phyloP scores from a whole-genome alignment of 1,140 invertebrate species.

The Daktulosphaira vitifoliae region DNA sequence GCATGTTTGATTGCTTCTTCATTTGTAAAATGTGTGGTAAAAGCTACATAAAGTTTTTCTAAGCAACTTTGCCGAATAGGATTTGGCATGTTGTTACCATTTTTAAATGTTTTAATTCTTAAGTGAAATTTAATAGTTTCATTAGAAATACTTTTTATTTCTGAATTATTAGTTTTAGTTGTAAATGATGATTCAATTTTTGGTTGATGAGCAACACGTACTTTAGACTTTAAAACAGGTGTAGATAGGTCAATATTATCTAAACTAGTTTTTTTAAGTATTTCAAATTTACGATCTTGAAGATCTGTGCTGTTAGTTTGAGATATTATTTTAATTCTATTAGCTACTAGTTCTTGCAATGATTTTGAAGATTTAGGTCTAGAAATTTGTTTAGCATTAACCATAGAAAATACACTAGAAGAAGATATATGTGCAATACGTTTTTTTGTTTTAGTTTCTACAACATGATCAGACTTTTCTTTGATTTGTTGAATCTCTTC shows the following conservation, averaged over 20 bases:
- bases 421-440: conserved; percentile 29
- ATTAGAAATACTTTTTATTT: background rate
- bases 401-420: conserved; percentile 4
- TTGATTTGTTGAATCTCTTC: background rate
- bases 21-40: conserved; percentile 23
- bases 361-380: conserved; percentile 6
- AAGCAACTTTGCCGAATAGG: conserved; percentile 31
- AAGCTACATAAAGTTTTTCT: conserved; percentile 26
- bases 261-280: background rate
- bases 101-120: conserved; percentile 30
- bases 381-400: conserved; percentile 9
- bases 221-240: conserved; percentile 5
- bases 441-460: conserved; percentile 24
- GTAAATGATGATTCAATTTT: background rate
- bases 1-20: conserved; percentile 30
- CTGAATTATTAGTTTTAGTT: background rate
- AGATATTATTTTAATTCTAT: conserved; percentile 3
- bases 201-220: conserved; percentile 12
- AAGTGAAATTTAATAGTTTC: conserved; percentile 5
- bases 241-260: background rate
- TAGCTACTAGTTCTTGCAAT: conserved; percentile 19
- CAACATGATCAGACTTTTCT: conserved; percentile 3
- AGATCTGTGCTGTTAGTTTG: background rate
- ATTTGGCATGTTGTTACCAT: conserved; percentile 27
- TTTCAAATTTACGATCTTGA: background rate